These are phyloP conservation scores for Eulimnadia texana DNA, from an alignment of 1,140 invertebrate genomes.

Conservation along the genomic window DNA sequence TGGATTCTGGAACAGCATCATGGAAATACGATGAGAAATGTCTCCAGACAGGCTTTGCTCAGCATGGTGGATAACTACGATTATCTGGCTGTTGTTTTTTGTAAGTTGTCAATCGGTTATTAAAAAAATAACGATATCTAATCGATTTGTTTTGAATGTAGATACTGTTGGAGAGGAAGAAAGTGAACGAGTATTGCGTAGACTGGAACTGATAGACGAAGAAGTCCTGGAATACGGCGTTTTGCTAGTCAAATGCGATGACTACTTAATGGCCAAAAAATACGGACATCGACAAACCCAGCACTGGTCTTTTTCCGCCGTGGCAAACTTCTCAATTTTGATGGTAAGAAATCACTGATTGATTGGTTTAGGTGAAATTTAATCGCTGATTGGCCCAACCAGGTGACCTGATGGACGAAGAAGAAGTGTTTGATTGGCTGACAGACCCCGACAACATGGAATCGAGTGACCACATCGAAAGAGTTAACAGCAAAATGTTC, in stretches of 20 bases:
- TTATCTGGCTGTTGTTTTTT: slow-evolving; percentile 82
- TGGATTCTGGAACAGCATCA: slow-evolving; percentile 86
- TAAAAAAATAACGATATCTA: neutral
- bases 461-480: slow-evolving; percentile 77
- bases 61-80: slow-evolving; percentile 81
- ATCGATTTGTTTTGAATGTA: slow-evolving; percentile 25
- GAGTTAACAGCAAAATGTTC: slow-evolving; percentile 86
- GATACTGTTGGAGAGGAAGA: slow-evolving; percentile 69
- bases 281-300: slow-evolving; percentile 78
- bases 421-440: slow-evolving; percentile 84
- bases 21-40: slow-evolving; percentile 83
- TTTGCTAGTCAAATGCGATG: slow-evolving; percentile 76
- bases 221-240: slow-evolving; percentile 83
- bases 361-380: neutral
- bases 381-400: neutral
- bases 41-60: slow-evolving; percentile 64
- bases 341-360: slow-evolving; percentile 44
- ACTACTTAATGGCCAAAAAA: slow-evolving; percentile 85
- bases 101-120: slow-evolving; percentile 44
- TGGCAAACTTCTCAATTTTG: slow-evolving; percentile 78
- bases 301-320: slow-evolving; percentile 83
- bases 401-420: slow-evolving; percentile 77
- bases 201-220: slow-evolving; percentile 80
- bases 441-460: slow-evolving; percentile 91
- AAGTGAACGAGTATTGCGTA: slow-evolving; percentile 56